Evolutionary conservation across 2,888 invertebrate species (phyloP).

Genomic region (Cyclophora albipunctata): DNA sequence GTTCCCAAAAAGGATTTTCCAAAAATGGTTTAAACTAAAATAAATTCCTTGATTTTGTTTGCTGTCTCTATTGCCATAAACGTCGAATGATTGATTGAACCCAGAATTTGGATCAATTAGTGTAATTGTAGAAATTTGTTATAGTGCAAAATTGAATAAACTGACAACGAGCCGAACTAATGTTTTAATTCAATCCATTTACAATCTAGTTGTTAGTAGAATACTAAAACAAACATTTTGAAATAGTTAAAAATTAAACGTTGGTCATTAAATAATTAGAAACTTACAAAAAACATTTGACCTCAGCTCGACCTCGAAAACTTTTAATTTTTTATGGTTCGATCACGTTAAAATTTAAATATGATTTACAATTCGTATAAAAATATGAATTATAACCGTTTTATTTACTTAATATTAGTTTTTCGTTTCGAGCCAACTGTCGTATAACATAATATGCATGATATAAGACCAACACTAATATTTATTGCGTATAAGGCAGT

Average conservation of each 20-base stretch:
- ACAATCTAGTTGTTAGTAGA: neutral
- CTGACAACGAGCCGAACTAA: neutral
- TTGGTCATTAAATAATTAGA: neutral
- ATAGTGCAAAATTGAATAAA: constrained; percentile 2
- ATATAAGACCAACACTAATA: too few species aligned
- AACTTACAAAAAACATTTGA: neutral
- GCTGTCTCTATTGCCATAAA: neutral
- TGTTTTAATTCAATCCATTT: neutral
- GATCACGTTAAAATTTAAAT: neutral
- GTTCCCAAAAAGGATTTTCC: too few species aligned
- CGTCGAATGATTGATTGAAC: neutral
- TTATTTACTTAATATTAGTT: too few species aligned
- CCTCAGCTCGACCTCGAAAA: neutral
- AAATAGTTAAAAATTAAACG: neutral
- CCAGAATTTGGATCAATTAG: neutral
- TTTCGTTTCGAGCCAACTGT: too few species aligned
- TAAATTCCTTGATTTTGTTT: neutral
- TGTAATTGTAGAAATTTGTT: neutral
- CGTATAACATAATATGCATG: too few species aligned
- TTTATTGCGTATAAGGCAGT: too few species aligned
- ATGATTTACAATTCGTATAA: too few species aligned
- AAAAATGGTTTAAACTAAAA: neutral
- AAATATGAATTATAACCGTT: too few species aligned
- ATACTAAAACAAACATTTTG: neutral
- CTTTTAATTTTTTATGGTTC: neutral